Evolutionary conservation across 2,113 vertebrate species (phyloP), one percentile per base, ranked within the genome.

Genomic region (Equus przewalskii): DNA sequence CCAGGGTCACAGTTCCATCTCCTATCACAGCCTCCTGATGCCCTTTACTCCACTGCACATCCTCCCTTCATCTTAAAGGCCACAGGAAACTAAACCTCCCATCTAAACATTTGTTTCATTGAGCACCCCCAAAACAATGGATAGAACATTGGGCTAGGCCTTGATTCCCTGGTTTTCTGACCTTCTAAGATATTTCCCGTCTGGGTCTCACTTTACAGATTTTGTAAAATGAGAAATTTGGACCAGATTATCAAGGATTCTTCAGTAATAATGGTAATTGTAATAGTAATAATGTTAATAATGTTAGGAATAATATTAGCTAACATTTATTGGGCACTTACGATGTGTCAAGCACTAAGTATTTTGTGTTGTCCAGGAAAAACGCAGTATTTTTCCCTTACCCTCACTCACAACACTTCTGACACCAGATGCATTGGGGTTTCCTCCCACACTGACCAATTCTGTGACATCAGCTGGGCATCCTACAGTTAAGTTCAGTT

Each of bases 201-300:
- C 46, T 26, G 36, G 60, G 62, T n/a, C 30, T 94, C 41, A 28
- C 2, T 64, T 73, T 26, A 46, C 46, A 89, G 64, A 87, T 79
- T 62, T n/a, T 79, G 30, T 83, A 56, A 81, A 96, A 81, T 67
- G 54, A 96, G 81, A 91, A 41, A 7, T 49, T 83, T 73, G 41
- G 69, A 33, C 41, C 46, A 75, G 46, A 62, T 88, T 65, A n/a
- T 67, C 83, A 83, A 83, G 73, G 11, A 16, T 89, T 54, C 44
- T 85, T 94, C 67, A 65, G 44, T 73, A 56, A 51, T 81, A 86
- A 56, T 62, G 3, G 26, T n/a, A 46, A 41, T 46, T 78, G 36
- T 18, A 15, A 60, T 44, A 56, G 3, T 75, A 51, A 67, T 1
- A 1, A 62, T 19, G 24, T 19, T 56, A 58, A 60, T 8, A 12